phyloP scores from a whole-genome alignment of 2,797 vertebrate genomes.

The Thunnus albacares region DNA sequence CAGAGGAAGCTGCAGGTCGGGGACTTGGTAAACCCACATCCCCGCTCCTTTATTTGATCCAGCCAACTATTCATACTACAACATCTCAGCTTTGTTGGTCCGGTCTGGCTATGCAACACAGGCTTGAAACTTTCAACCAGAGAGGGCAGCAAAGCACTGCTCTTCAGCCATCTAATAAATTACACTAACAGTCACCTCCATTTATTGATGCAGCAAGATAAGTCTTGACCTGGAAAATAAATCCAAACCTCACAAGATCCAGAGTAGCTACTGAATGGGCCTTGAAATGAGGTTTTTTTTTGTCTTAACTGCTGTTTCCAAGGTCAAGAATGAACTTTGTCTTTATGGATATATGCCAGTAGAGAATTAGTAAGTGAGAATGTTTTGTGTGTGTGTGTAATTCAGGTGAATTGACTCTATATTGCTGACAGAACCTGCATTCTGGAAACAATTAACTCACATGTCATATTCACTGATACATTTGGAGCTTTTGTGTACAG shows the following conservation, averaged over 20 bases:
- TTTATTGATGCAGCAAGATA: too few relatives aligned
- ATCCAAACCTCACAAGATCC: neutral
- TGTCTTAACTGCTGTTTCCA: too few relatives aligned
- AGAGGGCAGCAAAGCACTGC: neutral
- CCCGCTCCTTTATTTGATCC: too few relatives aligned
- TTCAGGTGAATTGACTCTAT: neutral
- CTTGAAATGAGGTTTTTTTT: too few relatives aligned
- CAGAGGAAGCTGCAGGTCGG: too few relatives aligned
- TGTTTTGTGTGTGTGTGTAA: neutral
- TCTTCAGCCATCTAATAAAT: too few relatives aligned
- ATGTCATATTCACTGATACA: neutral
- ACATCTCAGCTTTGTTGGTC: too few relatives aligned
- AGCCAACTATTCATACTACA: too few relatives aligned
- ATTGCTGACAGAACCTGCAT: neutral
- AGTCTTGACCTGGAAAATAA: neutral
- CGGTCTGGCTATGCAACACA: too few relatives aligned
- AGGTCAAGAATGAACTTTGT: too few relatives aligned
- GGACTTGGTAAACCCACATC: too few relatives aligned
- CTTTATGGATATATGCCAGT: neutral
- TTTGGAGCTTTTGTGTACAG: neutral
- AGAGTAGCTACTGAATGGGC: too few relatives aligned
- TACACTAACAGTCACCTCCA: neutral
- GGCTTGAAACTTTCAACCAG: neutral
- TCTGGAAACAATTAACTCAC: neutral
- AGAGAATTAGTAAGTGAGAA: neutral